Conservation (phyloP, 1,140 invertebrate genomes). For the Brachionus asplanchnoidis region DNA sequence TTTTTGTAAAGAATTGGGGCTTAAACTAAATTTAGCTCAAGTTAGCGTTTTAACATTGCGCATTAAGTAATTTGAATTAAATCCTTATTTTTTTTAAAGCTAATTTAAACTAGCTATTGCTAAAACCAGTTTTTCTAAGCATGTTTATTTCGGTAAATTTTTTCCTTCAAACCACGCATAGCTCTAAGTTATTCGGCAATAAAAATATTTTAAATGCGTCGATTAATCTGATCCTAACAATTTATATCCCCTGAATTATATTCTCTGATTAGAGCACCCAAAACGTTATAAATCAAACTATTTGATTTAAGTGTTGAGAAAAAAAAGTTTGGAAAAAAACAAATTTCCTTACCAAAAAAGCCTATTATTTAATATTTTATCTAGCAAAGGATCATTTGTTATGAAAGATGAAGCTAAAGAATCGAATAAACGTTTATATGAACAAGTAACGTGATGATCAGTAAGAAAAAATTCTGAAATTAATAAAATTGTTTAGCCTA, state of each 20-base stretch:
- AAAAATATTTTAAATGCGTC: slow-evolving; percentile 26
- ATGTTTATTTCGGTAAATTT: not conserved
- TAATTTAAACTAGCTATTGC: not conserved
- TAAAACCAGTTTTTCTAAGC: not conserved
- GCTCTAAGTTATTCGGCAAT: not conserved
- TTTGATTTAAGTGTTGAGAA: not conserved
- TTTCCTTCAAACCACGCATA: not conserved
- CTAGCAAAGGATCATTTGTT: not conserved
- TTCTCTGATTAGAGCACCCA: not conserved
- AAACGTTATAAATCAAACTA: slow-evolving; percentile 14
- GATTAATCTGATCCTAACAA: slow-evolving; percentile 19
- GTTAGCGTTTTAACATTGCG: not conserved
- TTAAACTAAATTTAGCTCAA: not conserved
- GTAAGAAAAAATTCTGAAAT: not conserved
- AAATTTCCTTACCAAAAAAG: not conserved
- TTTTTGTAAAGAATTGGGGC: too few relatives aligned
- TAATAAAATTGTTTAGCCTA: not conserved
- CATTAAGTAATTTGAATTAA: not conserved
- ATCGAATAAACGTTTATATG: not conserved
- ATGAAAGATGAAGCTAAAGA: not conserved
- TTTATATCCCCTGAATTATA: not conserved
- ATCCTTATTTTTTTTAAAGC: not conserved
- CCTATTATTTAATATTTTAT: not conserved
- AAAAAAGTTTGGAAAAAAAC: not conserved
- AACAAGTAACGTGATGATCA: not conserved